phyloP scores from a whole-genome alignment of 2,888 invertebrate genomes.

The Drosophila multiciliata region DNA sequence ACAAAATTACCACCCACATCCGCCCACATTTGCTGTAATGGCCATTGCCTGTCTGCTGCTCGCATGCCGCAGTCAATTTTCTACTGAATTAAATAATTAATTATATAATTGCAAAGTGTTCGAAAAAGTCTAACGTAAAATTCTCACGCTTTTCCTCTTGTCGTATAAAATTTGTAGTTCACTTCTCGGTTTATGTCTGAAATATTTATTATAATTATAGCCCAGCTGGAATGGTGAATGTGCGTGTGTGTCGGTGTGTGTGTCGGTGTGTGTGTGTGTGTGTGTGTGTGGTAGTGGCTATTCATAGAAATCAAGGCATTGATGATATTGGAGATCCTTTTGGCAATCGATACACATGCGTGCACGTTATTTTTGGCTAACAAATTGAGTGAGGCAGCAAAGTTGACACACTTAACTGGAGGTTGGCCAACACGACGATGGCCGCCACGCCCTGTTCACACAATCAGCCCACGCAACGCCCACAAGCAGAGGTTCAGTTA shows the following conservation, averaged over 20 bases:
- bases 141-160: slow-evolving; percentile 72
- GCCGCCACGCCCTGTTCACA: slow-evolving; percentile 13
- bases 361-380: slow-evolving; percentile 52
- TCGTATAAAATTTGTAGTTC: not conserved
- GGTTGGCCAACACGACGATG: slow-evolving; percentile 44
- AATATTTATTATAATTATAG: slow-evolving; percentile 75
- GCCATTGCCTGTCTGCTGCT: slow-evolving; percentile 41
- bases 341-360: slow-evolving; percentile 51
- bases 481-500: slow-evolving; percentile 46
- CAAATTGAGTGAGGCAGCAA: slow-evolving; percentile 63
- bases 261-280: not conserved
- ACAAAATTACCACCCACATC: not conserved
- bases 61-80: slow-evolving; percentile 75
- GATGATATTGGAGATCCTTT: slow-evolving; percentile 31
- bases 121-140: slow-evolving; percentile 52
- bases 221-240: slow-evolving; percentile 21
- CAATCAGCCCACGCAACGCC: slow-evolving; percentile 22
- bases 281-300: slow-evolving; percentile 14
- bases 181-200: slow-evolving; percentile 31
- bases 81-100: slow-evolving; percentile 72
- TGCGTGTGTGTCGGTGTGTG: not conserved
- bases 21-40: slow-evolving; percentile 4
- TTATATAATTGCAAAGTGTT: slow-evolving; percentile 70
- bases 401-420: slow-evolving; percentile 62
- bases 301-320: slow-evolving; percentile 32